Conservation (phyloP, 2,888 invertebrate genomes). For the Apoderus coryli region DNA sequence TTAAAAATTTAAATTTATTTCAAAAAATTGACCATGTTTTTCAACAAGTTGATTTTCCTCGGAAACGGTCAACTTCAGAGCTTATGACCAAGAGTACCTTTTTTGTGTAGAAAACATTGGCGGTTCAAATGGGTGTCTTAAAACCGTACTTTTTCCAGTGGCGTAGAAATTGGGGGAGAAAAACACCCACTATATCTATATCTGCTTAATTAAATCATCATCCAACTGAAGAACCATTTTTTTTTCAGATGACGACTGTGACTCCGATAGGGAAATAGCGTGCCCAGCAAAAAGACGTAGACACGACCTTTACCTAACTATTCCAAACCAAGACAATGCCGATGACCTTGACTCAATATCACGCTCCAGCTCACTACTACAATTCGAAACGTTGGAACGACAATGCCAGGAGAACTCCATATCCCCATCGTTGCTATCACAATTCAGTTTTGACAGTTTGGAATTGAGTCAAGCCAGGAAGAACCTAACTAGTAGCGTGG, state of each 20-base stretch:
- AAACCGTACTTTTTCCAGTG: too few relatives aligned
- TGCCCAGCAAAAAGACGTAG: slow-evolving; percentile 61
- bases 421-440: slow-evolving; percentile 36
- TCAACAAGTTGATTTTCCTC: too few relatives aligned
- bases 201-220: neutral
- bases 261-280: slow-evolving; percentile 59
- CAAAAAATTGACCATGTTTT: too few relatives aligned
- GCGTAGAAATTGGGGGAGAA: too few relatives aligned
- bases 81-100: too few relatives aligned
- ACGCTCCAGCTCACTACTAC: slow-evolving; percentile 66
- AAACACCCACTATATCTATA: neutral
- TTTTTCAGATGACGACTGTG: slow-evolving; percentile 40
- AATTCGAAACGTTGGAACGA: slow-evolving; percentile 71
- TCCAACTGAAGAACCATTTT: slow-evolving; percentile 6
- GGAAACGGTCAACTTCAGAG: too few relatives aligned
- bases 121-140: too few relatives aligned
- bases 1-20: too few relatives aligned
- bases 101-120: too few relatives aligned
- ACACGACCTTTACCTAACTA: slow-evolving; percentile 35
- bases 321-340: slow-evolving; percentile 25
- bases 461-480: slow-evolving; percentile 28
- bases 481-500: slow-evolving; percentile 33
- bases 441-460: slow-evolving; percentile 38
- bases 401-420: slow-evolving; percentile 40
- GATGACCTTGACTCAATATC: slow-evolving; percentile 46